Conservation (phyloP, 2,888 invertebrate genomes). For the Lasioglossum morio region DNA sequence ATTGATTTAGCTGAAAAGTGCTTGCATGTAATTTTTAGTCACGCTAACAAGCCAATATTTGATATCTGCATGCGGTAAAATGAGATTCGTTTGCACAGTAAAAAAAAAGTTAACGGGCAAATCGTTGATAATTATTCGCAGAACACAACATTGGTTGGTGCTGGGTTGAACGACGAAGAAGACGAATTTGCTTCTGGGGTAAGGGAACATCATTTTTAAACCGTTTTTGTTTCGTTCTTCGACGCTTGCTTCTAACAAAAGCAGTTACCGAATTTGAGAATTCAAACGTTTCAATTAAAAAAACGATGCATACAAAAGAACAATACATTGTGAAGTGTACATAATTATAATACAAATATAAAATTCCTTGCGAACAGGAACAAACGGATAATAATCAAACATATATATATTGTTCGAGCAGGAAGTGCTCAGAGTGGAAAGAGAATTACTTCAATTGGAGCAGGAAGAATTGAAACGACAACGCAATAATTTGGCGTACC, state of each 20-base stretch:
- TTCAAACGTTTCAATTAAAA: neutral
- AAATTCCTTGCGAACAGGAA: neutral
- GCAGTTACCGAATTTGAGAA: slow-evolving; percentile 7
- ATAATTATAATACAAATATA: neutral
- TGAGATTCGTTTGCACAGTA: slow-evolving; percentile 49
- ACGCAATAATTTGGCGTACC: slow-evolving; percentile 89
- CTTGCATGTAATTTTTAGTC: slow-evolving; percentile 28
- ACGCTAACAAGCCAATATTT: slow-evolving; percentile 7
- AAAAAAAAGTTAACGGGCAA: slow-evolving; percentile 55
- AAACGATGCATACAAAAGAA: neutral
- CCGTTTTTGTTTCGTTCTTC: slow-evolving; percentile 31
- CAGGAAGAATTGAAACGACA: slow-evolving; percentile 92
- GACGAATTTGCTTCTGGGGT: slow-evolving; percentile 82
- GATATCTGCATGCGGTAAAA: slow-evolving; percentile 49
- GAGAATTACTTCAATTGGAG: slow-evolving; percentile 91
- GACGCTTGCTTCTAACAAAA: slow-evolving; percentile 47
- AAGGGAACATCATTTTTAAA: slow-evolving; percentile 64
- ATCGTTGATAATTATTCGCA: slow-evolving; percentile 73
- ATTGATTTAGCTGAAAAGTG: neutral
- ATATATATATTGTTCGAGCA: slow-evolving; percentile 70
- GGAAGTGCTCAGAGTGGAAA: slow-evolving; percentile 92
- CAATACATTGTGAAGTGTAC: slow-evolving; percentile 7
- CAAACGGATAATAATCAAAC: neutral
- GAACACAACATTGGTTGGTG: slow-evolving; percentile 75
- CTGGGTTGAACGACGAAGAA: slow-evolving; percentile 75